These are phyloP conservation scores for Panurus biarmicus DNA, from an alignment of 2,113 vertebrate genomes.

Conservation along the genomic window DNA sequence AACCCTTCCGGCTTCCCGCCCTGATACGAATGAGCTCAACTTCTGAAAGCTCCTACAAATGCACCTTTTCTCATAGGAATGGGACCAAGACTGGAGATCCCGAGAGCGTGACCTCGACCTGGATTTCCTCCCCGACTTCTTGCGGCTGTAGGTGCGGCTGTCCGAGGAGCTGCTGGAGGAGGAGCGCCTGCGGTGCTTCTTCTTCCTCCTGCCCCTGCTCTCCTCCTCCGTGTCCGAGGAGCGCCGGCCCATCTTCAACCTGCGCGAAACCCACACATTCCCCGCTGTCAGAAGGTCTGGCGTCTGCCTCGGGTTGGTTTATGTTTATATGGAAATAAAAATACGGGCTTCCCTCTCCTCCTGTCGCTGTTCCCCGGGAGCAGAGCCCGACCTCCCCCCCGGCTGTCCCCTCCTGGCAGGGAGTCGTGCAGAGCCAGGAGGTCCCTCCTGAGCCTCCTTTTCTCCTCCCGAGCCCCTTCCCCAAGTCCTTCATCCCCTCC, in stretches of 20 bases:
- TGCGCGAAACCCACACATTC: fast-evolving
- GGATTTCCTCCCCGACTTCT: conserved; percentile 79
- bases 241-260: conserved; percentile 77
- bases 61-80: conserved; percentile 80
- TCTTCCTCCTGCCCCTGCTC: conserved; percentile 79
- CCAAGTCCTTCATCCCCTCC: not conserved
- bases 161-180: conserved; percentile 89
- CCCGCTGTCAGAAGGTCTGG: not conserved
- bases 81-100: conserved; percentile 70
- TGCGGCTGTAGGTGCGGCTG: conserved; percentile 77
- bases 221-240: conserved; percentile 92
- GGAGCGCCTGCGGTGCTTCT: conserved; percentile 82
- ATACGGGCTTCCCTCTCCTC: fast-evolving
- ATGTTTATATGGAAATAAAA: not conserved
- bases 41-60: not conserved
- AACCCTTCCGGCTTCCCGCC: not conserved
- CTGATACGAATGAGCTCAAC: fast-evolving
- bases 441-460: fast-evolving
- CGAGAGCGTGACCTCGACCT: conserved; percentile 79
- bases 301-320: fast-evolving
- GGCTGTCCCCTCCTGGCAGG: not conserved
- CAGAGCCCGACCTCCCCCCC: not conserved
- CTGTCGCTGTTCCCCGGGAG: not conserved
- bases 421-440: not conserved
- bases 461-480: not conserved